Conservation (phyloP, 2,888 invertebrate genomes). For the Pristionchus japonicus region DNA sequence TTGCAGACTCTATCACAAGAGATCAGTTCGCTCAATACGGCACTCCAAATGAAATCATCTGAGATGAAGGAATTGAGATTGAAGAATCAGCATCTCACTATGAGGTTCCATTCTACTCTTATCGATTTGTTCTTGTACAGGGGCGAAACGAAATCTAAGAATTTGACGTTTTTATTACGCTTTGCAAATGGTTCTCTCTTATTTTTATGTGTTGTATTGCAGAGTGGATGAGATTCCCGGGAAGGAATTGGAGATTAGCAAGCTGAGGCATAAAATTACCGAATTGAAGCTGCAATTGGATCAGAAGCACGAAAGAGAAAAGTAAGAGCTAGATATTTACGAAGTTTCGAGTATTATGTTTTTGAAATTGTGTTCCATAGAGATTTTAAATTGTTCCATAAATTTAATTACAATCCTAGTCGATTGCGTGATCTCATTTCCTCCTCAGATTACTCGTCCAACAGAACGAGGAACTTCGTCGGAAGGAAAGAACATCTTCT, state of each 20-base stretch:
- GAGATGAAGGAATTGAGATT: slow-evolving; percentile 68
- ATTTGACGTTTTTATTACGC: neutral
- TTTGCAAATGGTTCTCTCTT: neutral
- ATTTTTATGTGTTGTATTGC: neutral
- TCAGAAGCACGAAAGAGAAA: slow-evolving; percentile 84
- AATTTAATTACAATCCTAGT: too few species aligned
- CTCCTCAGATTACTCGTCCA: slow-evolving; percentile 61
- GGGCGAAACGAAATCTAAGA: neutral
- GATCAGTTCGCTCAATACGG: slow-evolving; percentile 65
- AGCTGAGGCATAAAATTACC: slow-evolving; percentile 87
- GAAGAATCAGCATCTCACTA: slow-evolving; percentile 50
- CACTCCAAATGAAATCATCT: slow-evolving; percentile 63
- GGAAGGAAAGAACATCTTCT: slow-evolving; percentile 37
- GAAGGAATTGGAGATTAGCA: slow-evolving; percentile 79
- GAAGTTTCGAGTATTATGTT: too few species aligned
- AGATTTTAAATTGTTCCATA: too few species aligned
- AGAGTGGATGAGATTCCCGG: slow-evolving; percentile 66
- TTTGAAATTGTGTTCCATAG: too few species aligned
- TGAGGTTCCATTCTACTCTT: neutral
- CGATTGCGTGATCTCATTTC: neutral
- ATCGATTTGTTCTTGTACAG: neutral
- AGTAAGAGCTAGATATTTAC: slow-evolving; percentile 52
- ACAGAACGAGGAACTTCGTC: slow-evolving; percentile 62
- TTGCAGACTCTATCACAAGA: slow-evolving; percentile 65
- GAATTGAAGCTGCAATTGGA: slow-evolving; percentile 86